Evolutionary conservation across 2,113 vertebrate species (phyloP), one percentile per base, ranked within the genome.

Genomic region (Percopsis transmontana): DNA sequence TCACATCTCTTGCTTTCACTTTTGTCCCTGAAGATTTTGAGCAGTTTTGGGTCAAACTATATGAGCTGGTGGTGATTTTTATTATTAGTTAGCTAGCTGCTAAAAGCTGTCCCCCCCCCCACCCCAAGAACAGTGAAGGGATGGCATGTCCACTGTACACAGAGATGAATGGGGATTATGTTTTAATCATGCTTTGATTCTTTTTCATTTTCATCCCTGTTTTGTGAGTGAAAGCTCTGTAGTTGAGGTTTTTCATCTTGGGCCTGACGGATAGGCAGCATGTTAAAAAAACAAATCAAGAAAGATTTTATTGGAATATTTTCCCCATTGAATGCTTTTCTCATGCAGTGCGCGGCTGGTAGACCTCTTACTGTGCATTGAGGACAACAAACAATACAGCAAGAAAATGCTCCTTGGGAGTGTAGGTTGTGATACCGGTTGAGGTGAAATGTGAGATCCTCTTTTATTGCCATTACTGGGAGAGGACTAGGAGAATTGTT

Each of bases 201-300:
- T 80, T 77, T 67, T 62, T 77, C 62, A 68, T 59, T 70, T 80
- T 72, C 54, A 1, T 50, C 42, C 72, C 23, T 9, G 57, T 69
- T 3, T 11, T 58, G 52, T 45, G 71, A 74, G 60, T 12, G 16
- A 33, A 39, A 20, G 74, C 65, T 66, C 56, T 60, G 24, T 58
- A 55, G 70, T 80, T 66, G 59, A 57, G 52, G 27, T 4, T 76
- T 83, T 48, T 80, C 80, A 86, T 79, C 83, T 81, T 82, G 56
- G 47, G 61, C 71, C 66, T 67, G 80, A 67, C 81, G 76, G 27
- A 33, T 7, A 33, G 27, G 27, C 27, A 33, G 27, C 27, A 33
- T 33, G 27, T 33, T n/a, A n/a, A n/a, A n/a, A 33, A 33, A 33
- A 33, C 27, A 33, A 33, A 33, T 6, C 27, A 7, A 4, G 8